Base-by-base conservation (phyloP, 2,797 vertebrate species). In the Avahi laniger region DNA sequence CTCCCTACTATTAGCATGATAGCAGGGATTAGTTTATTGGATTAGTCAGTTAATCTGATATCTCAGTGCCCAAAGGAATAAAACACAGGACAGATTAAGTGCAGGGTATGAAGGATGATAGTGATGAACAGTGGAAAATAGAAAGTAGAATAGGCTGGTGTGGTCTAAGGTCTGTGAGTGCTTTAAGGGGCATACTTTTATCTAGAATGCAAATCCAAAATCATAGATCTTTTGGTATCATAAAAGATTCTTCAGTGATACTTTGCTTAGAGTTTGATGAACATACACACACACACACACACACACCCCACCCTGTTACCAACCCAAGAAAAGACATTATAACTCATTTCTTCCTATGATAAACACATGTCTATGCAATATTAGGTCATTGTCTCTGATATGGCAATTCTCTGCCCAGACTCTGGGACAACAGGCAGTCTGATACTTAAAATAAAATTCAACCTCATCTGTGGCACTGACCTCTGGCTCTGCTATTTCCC, bases 21-120 rank as follows among this genome's bases (percentile, higher is more conserved):
- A 92, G 59, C 48, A 90, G 81, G 89, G n/a, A 93, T 94, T 93
- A 63, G 67, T 91, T 92, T 88, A 95, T 91, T 95, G 85, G 82
- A 83, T 94, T 96, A 88, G 80, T 80, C 70, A 73, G 57, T 67
- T 91, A 95, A 95, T 93, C 90, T 94, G 84, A 13, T 83, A 93
- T 79, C 41, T 95, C 78, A 61, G 52, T 72, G 38, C 33, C n/a
- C 24, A 35, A 82, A 50, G 67, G 85, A 97, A 85, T 92, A 96
- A 88, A 95, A 95, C 48, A 88, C 4, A 89, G 7, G 57, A 59
- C 41, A 90, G 93, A 81, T 82, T 92, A 88, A 95, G 78, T 84
- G 78, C 54, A 81, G 72, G 48, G n/a, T 85, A 35, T 65, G 85
- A 86, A 52, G 28, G 89, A 82, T 54, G 38, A 88, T n/a, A 94